These are phyloP conservation scores for Myripristis murdjan DNA, from an alignment of 2,797 vertebrate species.

Conservation along the genomic window DNA sequence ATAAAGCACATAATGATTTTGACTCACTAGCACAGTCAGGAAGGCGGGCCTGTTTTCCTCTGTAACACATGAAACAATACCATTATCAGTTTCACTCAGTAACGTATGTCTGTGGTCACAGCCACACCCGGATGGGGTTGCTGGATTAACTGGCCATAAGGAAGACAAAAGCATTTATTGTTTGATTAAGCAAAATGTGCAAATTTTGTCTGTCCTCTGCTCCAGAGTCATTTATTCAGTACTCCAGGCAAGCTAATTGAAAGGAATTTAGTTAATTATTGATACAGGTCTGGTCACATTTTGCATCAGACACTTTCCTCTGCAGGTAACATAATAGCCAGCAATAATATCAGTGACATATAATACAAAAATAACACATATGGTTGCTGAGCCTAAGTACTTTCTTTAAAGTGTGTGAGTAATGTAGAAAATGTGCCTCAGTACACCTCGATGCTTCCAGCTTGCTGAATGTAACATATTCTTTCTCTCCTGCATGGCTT, in stretches of 20 bases:
- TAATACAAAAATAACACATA: conserved; percentile 30
- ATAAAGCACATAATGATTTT: conserved; percentile 67
- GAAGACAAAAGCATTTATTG: not conserved
- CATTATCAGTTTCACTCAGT: conserved; percentile 9
- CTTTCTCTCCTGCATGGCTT: conserved; percentile 70
- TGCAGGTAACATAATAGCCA: conserved; percentile 57
- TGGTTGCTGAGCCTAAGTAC: conserved; percentile 52
- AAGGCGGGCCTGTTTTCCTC: conserved; percentile 35
- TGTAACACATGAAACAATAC: not conserved
- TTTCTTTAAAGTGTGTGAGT: conserved; percentile 52
- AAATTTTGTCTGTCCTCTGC: conserved; percentile 11
- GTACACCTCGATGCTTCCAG: conserved; percentile 77
- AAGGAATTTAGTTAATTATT: not conserved
- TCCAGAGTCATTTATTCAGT: conserved; percentile 14
- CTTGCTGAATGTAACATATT: conserved; percentile 78
- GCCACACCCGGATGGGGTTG: not conserved
- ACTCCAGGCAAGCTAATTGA: conserved; percentile 20
- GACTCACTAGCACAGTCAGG: conserved; percentile 62
- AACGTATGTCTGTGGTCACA: conserved; percentile 1
- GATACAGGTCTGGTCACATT: conserved; percentile 32
- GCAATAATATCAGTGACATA: conserved; percentile 73
- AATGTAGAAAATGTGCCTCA: conserved; percentile 75
- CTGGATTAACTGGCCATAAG: conserved; percentile 12
- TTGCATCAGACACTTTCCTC: conserved; percentile 43
- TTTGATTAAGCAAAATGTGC: not conserved